Conservation (phyloP, 2,113 vertebrate genomes). For the Stegostoma tigrinum region DNA sequence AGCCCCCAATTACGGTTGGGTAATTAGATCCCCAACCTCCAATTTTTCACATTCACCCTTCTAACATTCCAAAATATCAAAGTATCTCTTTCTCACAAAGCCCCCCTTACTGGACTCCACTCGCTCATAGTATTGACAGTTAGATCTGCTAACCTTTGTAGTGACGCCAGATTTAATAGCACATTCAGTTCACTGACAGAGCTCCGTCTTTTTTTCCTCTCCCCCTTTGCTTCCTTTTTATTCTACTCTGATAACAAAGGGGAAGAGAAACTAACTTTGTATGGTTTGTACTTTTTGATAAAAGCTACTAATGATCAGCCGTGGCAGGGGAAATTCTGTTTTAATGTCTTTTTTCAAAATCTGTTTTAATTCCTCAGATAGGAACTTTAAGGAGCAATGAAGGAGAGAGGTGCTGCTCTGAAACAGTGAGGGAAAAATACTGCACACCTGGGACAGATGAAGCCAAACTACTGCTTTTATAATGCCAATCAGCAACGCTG, state of each 20-base stretch:
- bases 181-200: slow-evolving; percentile 86
- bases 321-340: slow-evolving; percentile 71
- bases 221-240: slow-evolving; percentile 50
- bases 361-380: slow-evolving; percentile 91
- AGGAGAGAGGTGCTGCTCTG: slow-evolving; percentile 70
- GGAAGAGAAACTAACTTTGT: slow-evolving; percentile 63
- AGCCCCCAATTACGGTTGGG: slow-evolving; percentile 99
- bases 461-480: slow-evolving; percentile 82
- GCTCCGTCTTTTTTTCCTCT: slow-evolving; percentile 60
- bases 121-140: slow-evolving; percentile 94
- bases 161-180: slow-evolving; percentile 94
- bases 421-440: slow-evolving; percentile 70
- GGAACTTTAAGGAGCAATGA: slow-evolving; percentile 80
- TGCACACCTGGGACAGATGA: slow-evolving; percentile 79
- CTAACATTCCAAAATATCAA: slow-evolving; percentile 99
- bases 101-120: slow-evolving; percentile 71
- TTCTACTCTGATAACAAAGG: slow-evolving; percentile 74
- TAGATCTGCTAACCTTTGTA: slow-evolving; percentile 99
- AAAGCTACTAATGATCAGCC: slow-evolving; percentile 83
- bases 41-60: slow-evolving; percentile 99
- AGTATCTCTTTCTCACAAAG: slow-evolving; percentile 99
- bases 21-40: slow-evolving; percentile 99
- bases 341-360: slow-evolving; percentile 70
- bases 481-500: slow-evolving; percentile 87
- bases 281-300: slow-evolving; percentile 81